A percentile compares a stretch with the other conserved stretches of the same genome.
phyloP scores from a whole-genome alignment of 2,888 invertebrate species.

The Lingula anatina region DNA sequence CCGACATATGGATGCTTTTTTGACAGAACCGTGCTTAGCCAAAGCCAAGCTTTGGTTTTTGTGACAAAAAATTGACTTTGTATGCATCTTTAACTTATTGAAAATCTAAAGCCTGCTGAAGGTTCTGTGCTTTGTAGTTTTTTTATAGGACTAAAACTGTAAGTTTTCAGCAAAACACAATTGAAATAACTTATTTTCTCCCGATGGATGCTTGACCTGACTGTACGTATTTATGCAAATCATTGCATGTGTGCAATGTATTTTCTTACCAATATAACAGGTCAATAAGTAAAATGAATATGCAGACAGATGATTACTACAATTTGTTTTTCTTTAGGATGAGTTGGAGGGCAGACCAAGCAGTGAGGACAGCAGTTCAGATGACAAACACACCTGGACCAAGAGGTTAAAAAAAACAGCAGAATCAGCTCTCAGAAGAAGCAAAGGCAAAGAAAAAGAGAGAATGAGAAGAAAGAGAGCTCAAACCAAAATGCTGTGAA shows the following conservation, averaged over 20 bases:
- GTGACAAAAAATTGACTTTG: no score
- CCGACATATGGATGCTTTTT: no score
- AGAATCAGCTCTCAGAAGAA: slow-evolving; percentile 57
- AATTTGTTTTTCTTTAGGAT: slow-evolving; percentile 5
- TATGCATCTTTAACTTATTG: no score
- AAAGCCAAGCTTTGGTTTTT: no score
- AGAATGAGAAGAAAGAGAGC: slow-evolving; percentile 38
- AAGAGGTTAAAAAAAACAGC: slow-evolving; percentile 73
- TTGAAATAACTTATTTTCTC: no score
- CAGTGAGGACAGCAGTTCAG: slow-evolving; percentile 57
- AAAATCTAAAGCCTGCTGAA: no score
- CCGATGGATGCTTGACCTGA: no score
- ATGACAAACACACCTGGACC: slow-evolving; percentile 75
- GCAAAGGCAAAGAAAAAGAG: slow-evolving; percentile 44
- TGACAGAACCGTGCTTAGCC: no score
- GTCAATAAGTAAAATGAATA: no score
- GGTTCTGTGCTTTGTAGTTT: not conserved
- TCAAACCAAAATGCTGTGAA: slow-evolving; percentile 60
- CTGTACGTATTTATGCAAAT: no score
- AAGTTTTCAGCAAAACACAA: no score
- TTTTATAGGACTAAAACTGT: not conserved
- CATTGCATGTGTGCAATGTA: no score
- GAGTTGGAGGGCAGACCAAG: slow-evolving; percentile 20
- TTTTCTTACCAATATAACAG: slow-evolving; percentile 2
- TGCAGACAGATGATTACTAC: not conserved